phyloP scores from a whole-genome alignment of 2,797 vertebrate genomes.

The Buphagus erythrorhynchus region DNA sequence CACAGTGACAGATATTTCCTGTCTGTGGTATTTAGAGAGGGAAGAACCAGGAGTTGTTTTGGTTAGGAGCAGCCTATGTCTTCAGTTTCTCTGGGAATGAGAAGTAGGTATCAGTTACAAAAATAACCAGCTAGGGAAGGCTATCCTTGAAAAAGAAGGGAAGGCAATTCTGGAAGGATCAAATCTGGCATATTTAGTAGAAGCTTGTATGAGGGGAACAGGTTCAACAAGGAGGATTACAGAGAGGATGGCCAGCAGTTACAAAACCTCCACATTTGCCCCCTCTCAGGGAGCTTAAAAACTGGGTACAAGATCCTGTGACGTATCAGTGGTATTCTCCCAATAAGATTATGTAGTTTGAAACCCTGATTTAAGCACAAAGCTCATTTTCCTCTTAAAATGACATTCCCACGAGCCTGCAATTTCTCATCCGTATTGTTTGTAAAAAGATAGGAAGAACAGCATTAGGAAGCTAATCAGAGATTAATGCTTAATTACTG shows the following conservation, averaged over 20 bases:
- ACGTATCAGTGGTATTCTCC: not conserved
- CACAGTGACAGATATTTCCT: not conserved
- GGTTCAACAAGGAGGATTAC: not conserved
- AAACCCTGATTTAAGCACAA: not conserved
- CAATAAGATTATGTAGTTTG: not conserved
- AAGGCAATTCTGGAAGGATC: not conserved
- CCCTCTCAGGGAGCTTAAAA: not conserved
- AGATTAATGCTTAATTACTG: conserved; percentile 41
- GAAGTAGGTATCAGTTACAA: not conserved
- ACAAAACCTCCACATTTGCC: not conserved
- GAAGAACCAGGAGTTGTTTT: not conserved
- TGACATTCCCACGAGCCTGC: not conserved
- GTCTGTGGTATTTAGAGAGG: not conserved
- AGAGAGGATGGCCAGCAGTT: not conserved
- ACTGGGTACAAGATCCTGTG: not conserved
- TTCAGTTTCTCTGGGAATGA: not conserved
- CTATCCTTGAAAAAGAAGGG: not conserved
- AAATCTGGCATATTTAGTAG: not conserved
- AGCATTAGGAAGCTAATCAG: conserved; percentile 36
- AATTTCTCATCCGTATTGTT: not conserved
- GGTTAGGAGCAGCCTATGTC: not conserved
- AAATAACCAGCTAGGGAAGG: not conserved
- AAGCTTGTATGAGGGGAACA: not conserved
- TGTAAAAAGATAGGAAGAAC: conserved; percentile 15
- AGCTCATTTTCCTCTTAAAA: conserved; percentile 16